Conservation (phyloP, 2,797 vertebrate genomes). For the Phoxinus dragarum region DNA sequence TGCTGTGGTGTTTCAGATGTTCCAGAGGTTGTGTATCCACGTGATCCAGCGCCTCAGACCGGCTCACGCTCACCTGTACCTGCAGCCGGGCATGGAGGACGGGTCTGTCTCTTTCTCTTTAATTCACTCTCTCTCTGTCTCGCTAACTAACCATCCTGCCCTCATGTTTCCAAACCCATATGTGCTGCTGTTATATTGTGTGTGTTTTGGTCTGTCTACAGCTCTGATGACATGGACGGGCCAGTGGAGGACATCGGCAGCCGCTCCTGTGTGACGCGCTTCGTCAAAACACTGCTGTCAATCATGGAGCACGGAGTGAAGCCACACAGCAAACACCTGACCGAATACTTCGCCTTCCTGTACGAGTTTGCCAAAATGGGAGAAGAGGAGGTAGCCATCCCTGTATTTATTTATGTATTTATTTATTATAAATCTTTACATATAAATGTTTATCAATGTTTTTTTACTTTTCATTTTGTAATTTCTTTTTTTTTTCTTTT, state of each 20-base stretch:
- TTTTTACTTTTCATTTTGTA: background rate
- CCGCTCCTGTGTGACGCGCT: constrained; percentile 96
- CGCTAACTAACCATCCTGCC: background rate
- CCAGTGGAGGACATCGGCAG: constrained; percentile 98
- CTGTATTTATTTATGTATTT: background rate
- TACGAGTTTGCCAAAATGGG: constrained; percentile 99
- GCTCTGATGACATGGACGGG: constrained; percentile 97
- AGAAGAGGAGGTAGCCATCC: constrained; percentile 88
- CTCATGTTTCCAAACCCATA: background rate
- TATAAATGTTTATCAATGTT: background rate
- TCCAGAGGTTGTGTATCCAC: constrained; percentile 97
- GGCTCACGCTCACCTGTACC: constrained; percentile 96
- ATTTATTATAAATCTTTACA: background rate
- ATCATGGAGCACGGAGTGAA: constrained; percentile 99
- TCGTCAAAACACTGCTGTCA: constrained; percentile 94
- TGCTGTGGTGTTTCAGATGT: constrained; percentile 83
- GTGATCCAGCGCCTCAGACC: constrained; percentile 96
- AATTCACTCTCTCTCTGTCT: background rate
- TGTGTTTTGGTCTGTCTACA: constrained; percentile 62
- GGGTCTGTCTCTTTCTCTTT: constrained; percentile 78
- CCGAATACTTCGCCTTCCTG: constrained; percentile 97
- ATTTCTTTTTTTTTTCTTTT: background rate
- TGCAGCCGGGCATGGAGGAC: constrained; percentile 98
- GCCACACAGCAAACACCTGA: constrained; percentile 98
- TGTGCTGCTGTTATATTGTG: background rate